Evolutionary conservation across 2,797 vertebrate species (phyloP).

Genomic region (Lagocephalus sceleratus): DNA sequence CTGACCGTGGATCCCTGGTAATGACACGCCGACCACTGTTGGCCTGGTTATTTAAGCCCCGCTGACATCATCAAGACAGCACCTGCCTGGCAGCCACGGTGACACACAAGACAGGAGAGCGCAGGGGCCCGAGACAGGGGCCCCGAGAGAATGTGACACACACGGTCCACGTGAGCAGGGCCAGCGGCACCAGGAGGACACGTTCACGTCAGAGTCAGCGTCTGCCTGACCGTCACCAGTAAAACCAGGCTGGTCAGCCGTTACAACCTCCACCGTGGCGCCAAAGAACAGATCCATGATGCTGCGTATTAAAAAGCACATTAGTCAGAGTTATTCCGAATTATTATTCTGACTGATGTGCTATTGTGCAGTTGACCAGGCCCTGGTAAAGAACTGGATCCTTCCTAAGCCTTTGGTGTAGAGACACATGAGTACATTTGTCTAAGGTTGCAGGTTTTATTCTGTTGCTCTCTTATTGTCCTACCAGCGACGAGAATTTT

Average conservation of each 20-base stretch:
- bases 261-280: conserved; percentile 5
- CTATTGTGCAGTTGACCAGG: too few species aligned
- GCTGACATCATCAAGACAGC: conserved; percentile 46
- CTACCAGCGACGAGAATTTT: too few species aligned
- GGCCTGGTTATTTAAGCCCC: conserved; percentile 51
- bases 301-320: too few species aligned
- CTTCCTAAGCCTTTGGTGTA: too few species aligned
- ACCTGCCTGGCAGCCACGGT: conserved; percentile 47
- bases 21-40: conserved; percentile 23
- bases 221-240: conserved; percentile 23
- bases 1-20: conserved; percentile 9
- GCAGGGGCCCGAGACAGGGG: conserved; percentile 25
- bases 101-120: conserved; percentile 39
- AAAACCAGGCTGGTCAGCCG: conserved; percentile 25
- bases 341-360: too few species aligned
- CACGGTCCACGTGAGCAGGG: conserved; percentile 25
- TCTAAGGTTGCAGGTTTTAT: too few species aligned
- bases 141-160: conserved; percentile 43
- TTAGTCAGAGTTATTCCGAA: too few species aligned
- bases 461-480: too few species aligned
- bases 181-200: conserved; percentile 31
- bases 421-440: too few species aligned
- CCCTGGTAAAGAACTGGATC: too few species aligned
- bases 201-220: conserved; percentile 18
- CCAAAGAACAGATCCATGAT: too few species aligned